Evolutionary conservation across 2,113 vertebrate genomes (phyloP).

Genomic region (Stegostoma tigrinum): DNA sequence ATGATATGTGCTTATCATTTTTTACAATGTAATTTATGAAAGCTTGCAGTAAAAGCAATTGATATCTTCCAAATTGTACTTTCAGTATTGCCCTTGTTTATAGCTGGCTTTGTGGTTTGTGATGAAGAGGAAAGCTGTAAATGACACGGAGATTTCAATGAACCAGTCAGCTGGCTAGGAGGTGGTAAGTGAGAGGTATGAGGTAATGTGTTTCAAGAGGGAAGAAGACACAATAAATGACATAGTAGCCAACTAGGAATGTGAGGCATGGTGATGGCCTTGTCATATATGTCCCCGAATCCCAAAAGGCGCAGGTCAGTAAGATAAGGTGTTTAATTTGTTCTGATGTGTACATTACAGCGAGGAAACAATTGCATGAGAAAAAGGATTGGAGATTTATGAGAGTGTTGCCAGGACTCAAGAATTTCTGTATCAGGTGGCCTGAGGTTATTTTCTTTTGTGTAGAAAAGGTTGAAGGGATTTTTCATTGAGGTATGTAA

Average conservation of each 20-base stretch:
- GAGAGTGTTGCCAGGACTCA: background rate
- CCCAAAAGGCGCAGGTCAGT: background rate
- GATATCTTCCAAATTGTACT: background rate
- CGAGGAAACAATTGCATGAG: background rate
- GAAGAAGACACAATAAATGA: background rate
- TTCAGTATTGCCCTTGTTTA: background rate
- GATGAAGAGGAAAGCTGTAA: background rate
- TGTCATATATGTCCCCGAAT: background rate
- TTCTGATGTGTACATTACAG: too few relatives aligned
- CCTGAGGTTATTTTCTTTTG: background rate
- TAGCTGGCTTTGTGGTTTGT: background rate
- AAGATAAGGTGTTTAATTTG: background rate
- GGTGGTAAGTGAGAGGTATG: background rate
- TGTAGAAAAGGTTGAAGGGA: background rate
- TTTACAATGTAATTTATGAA: background rate
- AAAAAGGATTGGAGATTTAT: background rate
- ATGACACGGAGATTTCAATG: background rate
- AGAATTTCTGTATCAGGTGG: background rate
- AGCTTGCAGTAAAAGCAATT: background rate
- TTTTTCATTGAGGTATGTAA: background rate
- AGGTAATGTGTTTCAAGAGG: background rate
- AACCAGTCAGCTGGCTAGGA: background rate
- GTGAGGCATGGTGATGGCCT: background rate
- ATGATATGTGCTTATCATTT: background rate
- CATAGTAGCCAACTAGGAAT: background rate